Evolutionary conservation across 2,888 invertebrate species (phyloP), one percentile per base, ranked within the genome.

Genomic region (Dryobota labecula): DNA sequence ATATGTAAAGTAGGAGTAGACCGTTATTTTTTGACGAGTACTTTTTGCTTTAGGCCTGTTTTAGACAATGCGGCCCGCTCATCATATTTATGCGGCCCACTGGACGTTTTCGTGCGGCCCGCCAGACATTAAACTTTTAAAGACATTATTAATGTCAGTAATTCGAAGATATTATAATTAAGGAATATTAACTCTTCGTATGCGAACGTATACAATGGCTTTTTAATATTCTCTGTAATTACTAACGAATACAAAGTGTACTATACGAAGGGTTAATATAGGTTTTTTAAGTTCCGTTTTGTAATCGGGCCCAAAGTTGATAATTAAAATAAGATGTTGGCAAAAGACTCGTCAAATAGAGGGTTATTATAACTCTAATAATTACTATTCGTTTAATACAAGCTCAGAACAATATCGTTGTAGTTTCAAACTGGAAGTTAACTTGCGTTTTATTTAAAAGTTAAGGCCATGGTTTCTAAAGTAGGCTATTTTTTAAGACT

Each of bases 401-500:
- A 80, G 79, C 80, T 80, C 82, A 51, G 68, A 66, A 73, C 51
- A 38, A 62, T 63, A 63, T 80, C 78, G 78, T 82, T 80, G 80
- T 81, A 38, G 11, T 62, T 33, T 24, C 33, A 53, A 13, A 68
- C 2, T 60, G 76, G 76, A 72, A 76, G 76, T 54, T 64, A 56
- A 38, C 6, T 73, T 53, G 77, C 56, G 38, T 75, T 75, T 68
- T 53, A 36, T 72, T 76, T 24, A 47, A 56, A 60, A 45, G 15
- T 67, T 70, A 78, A 80, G 80, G 80, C 80, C 80, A 75, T 80
- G 61, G 67, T 66, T 72, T 57, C 54, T 69, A 76, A 57, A 30
- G 45, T 60, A 82, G 70, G 82, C 82, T 78, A 78, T 69, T 36
- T 61, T 67, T 15, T 64, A 49, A 49, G 11, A 57, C 58, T 41